Evolutionary conservation across 2,888 invertebrate genomes (phyloP), one percentile per base, ranked within the genome.

Genomic region (Amaurobius ferox): DNA sequence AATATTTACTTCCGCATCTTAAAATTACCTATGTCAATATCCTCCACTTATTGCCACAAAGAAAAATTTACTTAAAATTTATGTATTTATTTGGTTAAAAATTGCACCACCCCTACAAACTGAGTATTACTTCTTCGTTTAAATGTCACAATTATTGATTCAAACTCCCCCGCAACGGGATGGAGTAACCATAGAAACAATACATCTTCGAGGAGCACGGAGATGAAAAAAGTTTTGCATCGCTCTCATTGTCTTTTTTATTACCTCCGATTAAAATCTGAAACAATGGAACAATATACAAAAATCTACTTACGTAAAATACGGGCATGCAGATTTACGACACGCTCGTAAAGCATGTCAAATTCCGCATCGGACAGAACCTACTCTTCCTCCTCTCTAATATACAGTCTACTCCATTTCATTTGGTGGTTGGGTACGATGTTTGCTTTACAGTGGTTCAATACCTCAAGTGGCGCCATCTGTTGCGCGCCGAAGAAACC

Each of bases 111-210:
- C 44, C 6, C 35, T 11, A 9, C n/a, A 44, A 2, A 44, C 44
- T 16, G 2, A 44, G 16, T 16, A 44, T 32, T 61, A n/a, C 40
- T 62, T 48, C 40, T 70, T 48, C 44, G 44, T 81, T 83, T 77
- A 83, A 83, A 83, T 77, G 77, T 83, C 76, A 76, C 70, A 83
- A 71, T 77, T 83, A 83, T 83, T 83, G 83, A 83, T 83, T 83
- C 79, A 29, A 48, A 64, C 70, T 77, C 77, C 83, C 83, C 83
- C 83, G 76, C 76, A 76, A 83, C 77, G 16, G 83, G 76, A 70
- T 35, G 35, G 44, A 44, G 83, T 83, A 26, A 11, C 83, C 71
- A 83, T 83, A 35, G 76, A 32, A 26, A 83, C 81, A 28, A 39
- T 39, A 66, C 73, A 62, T 77, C 81, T 48, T 64, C 30, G 71